Conservation (phyloP, 2,888 invertebrate species). For the Melanchra persicariae region DNA sequence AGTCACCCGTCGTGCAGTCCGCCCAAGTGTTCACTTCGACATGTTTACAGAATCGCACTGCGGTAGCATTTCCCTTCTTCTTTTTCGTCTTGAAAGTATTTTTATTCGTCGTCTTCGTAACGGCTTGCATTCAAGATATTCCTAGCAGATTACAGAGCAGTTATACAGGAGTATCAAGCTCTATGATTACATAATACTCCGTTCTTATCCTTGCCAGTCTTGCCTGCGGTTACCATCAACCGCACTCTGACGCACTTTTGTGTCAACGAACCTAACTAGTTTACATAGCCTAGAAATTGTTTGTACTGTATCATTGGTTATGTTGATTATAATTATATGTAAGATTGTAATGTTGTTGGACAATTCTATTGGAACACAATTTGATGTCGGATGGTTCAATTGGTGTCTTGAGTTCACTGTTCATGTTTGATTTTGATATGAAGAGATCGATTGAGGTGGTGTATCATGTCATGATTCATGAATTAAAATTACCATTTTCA, state of each 20-base stretch:
- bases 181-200: conserved; percentile 60
- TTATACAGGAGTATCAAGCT: conserved; percentile 58
- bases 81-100: conserved; percentile 18
- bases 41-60: too few relatives aligned
- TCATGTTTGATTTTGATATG: conserved; percentile 6
- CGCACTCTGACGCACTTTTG: conserved; percentile 63
- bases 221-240: conserved; percentile 63
- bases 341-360: conserved; percentile 26
- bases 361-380: conserved; percentile 3
- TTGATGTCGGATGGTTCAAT: conserved; percentile 3
- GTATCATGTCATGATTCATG: too few relatives aligned
- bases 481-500: background rate
- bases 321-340: too few relatives aligned
- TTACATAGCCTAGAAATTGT: conserved; percentile 67
- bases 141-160: conserved; percentile 41
- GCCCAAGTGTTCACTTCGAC: too few relatives aligned
- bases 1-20: too few relatives aligned
- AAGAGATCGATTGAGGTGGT: background rate
- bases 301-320: conserved; percentile 35
- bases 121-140: conserved; percentile 50
- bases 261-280: conserved; percentile 82
- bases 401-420: background rate
- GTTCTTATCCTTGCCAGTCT: conserved; percentile 60
- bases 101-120: conserved; percentile 14
- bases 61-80: too few relatives aligned